Conservation (phyloP, 2,797 vertebrate genomes). For the Xiphophorus birchmanni region DNA sequence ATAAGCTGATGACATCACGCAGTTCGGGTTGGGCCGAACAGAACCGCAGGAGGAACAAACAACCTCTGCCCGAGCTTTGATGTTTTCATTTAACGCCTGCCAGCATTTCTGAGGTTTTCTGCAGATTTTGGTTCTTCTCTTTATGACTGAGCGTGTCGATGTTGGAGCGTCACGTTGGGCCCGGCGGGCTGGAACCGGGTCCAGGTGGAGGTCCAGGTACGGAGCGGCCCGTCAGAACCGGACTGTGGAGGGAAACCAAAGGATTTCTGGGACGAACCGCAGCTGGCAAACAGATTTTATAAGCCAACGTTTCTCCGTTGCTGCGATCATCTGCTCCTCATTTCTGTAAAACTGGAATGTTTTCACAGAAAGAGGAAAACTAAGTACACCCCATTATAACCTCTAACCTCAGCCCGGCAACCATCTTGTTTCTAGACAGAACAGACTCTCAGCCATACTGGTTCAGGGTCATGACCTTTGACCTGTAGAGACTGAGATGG, state of each 20-base stretch:
- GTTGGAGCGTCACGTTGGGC: no score
- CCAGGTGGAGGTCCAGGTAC: neutral
- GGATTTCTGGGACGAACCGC: slow-evolving; percentile 57
- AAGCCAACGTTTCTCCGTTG: slow-evolving; percentile 38
- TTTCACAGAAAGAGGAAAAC: neutral
- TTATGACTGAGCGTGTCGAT: neutral
- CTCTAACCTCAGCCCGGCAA: no score
- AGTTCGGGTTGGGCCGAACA: slow-evolving; percentile 26
- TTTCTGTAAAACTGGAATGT: slow-evolving; percentile 14
- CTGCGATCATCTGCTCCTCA: slow-evolving; percentile 52
- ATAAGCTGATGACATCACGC: slow-evolving; percentile 23
- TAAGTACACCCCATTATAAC: neutral
- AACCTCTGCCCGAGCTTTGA: neutral
- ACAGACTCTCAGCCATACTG: no score
- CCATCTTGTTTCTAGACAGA: no score
- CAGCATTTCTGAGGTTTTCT: neutral
- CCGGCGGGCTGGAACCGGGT: neutral
- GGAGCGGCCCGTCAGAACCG: neutral
- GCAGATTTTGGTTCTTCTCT: neutral
- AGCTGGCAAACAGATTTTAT: slow-evolving; percentile 49
- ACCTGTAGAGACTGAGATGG: no score
- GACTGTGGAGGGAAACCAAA: slow-evolving; percentile 58
- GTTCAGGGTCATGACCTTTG: no score
- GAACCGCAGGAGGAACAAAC: slow-evolving; percentile 4
- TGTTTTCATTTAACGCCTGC: slow-evolving; percentile 12